Evolutionary conservation across 53 echinoderm and acorn worm species (phyloP).

Genomic region (Echinometra lucunter): DNA sequence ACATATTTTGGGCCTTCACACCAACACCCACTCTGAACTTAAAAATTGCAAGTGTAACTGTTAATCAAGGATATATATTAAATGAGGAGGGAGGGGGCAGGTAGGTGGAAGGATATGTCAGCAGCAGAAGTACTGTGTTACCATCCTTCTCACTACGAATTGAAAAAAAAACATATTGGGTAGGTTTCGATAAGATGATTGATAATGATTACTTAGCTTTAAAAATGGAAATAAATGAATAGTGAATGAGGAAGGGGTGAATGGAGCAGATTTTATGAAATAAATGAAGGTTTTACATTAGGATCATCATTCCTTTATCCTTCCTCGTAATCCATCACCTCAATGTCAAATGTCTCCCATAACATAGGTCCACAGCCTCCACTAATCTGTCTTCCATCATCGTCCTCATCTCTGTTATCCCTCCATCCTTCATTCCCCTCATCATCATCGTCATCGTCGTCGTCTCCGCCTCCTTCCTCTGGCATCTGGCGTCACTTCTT

Average conservation of each 20-base stretch:
- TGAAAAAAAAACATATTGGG: not conserved
- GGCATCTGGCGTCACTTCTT: constrained; percentile 62
- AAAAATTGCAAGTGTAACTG: not conserved
- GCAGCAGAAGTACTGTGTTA: not conserved
- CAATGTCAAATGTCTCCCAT: not conserved
- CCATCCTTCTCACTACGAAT: not conserved
- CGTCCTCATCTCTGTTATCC: not conserved
- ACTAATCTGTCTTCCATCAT: not conserved
- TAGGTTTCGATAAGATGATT: not conserved
- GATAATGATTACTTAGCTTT: not conserved
- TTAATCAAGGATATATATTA: not conserved
- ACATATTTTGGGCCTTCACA: not conserved
- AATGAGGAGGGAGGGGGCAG: not conserved
- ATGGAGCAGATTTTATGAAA: not conserved
- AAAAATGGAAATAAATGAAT: not conserved
- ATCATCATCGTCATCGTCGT: not conserved
- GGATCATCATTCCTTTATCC: constrained; percentile 24
- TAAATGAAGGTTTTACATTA: not conserved
- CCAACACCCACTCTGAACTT: not conserved
- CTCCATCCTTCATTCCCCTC: not conserved
- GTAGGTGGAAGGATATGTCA: not conserved
- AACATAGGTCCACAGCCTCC: not conserved
- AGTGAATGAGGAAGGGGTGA: not conserved
- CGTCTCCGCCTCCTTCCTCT: constrained; percentile 45
- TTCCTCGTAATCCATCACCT: constrained; percentile 13